Base-by-base conservation (phyloP, 2,888 invertebrate species). In the Pecten maximus region DNA sequence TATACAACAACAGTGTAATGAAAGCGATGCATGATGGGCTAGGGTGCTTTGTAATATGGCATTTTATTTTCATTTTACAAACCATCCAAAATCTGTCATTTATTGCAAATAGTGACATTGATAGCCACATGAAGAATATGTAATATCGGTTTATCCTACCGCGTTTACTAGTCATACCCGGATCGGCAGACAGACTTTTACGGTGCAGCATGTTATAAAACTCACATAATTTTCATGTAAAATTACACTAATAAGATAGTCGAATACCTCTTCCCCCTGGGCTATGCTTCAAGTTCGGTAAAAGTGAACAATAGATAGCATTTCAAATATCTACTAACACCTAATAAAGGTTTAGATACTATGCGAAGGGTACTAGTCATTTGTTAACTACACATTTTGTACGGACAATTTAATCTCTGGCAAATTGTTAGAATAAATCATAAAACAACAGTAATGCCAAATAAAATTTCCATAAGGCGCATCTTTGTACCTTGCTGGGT, bases 221-320 rank as follows among this genome's bases (percentile, higher is more conserved):
- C 35, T 88, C 88, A 88, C 88, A 88, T 88, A 88, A 88, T 40
- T 44, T 88, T 88, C 88, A 40, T 88, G 88, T 88, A 88, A 88
- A 88, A 88, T 88, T 88, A 40, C 88, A 48, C 48, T 88, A 88
- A 88, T 88, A 88, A 40, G 44, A 40, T 44, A 88, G 28, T 40
- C 88, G 28, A 88, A 44, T 19, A 88, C 88, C 48, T 44, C 44
- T 48, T 40, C 28, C 28, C 28, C 48, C 23, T n/a, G 44, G 40
- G 88, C 44, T 28, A 28, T 35, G 35, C 35, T 74, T 74, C 0
- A 74, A 74, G 74, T 28, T 23, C 16, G 74, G 35, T 35, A 74
- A 35, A 74, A 35, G 16, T 23, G n/a, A 88, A 88, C 28, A 40
- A 88, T 40, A 88, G 88, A 40, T 88, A 88, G 40, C 40, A 88